These are phyloP conservation scores for Pangasius krempfi DNA, from an alignment of 2,797 vertebrate species.

Conservation along the genomic window DNA sequence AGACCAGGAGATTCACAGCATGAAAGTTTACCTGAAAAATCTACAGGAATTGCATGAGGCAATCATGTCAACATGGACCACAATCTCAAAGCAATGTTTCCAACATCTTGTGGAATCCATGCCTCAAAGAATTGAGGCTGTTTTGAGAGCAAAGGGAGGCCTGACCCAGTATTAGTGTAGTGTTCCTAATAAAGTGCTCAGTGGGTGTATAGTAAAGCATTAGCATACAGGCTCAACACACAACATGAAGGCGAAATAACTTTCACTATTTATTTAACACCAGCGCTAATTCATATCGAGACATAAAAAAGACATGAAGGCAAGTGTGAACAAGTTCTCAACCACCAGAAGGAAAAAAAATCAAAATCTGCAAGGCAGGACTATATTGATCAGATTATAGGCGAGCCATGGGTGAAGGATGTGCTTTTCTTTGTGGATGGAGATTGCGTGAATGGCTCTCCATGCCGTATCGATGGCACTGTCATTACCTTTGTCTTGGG, in stretches of 20 bases:
- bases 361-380: neutral
- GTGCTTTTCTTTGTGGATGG: constrained; percentile 14
- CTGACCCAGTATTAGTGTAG: too few species aligned
- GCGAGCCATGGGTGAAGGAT: neutral
- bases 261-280: neutral
- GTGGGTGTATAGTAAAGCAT: neutral
- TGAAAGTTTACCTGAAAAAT: too few species aligned
- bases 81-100: too few species aligned
- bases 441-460: constrained; percentile 63
- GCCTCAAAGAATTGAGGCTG: too few species aligned
- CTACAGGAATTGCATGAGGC: too few species aligned
- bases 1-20: too few species aligned
- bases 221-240: neutral
- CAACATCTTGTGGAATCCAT: too few species aligned
- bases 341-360: neutral
- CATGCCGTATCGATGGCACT: constrained; percentile 67
- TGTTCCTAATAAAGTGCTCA: too few species aligned
- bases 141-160: too few species aligned
- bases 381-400: constrained; percentile 55
- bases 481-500: constrained; percentile 74
- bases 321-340: neutral
- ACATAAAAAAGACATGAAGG: neutral
- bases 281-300: neutral
- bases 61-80: too few species aligned
- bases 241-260: neutral